phyloP scores from a whole-genome alignment of 2,888 invertebrate genomes.

The Halocaridina rubra region DNA sequence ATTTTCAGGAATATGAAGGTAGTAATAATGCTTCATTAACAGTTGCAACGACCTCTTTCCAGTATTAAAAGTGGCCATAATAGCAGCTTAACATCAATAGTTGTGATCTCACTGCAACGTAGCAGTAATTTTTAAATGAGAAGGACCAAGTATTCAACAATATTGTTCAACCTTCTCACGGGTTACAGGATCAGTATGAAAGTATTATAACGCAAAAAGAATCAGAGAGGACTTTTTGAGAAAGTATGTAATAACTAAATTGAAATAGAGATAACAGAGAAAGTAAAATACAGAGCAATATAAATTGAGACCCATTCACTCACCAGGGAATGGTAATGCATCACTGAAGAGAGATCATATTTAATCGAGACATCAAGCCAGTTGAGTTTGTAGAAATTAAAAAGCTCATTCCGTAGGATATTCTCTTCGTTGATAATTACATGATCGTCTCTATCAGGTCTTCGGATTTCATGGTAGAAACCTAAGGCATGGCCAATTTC shows the following conservation, averaged over 20 bases:
- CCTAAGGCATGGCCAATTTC: slow-evolving; percentile 60
- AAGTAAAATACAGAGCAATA: background rate
- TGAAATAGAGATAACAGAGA: background rate
- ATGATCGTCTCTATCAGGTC: slow-evolving; percentile 57
- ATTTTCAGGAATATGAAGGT: too few relatives aligned
- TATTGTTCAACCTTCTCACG: too few relatives aligned
- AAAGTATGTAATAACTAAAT: background rate
- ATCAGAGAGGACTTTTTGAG: background rate
- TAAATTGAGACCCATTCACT: background rate
- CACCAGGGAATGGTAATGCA: slow-evolving; percentile 61
- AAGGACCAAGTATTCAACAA: too few relatives aligned
- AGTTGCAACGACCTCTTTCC: too few relatives aligned
- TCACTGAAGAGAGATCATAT: slow-evolving; percentile 61
- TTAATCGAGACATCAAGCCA: slow-evolving; percentile 49
- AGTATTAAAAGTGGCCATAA: too few relatives aligned
- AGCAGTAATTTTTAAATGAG: too few relatives aligned
- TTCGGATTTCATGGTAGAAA: slow-evolving; percentile 61
- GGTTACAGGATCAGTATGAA: too few relatives aligned
- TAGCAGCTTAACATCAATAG: too few relatives aligned
- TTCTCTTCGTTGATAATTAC: slow-evolving; percentile 54
- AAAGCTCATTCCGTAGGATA: slow-evolving; percentile 46
- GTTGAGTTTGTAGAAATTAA: slow-evolving; percentile 57
- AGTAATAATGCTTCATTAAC: too few relatives aligned
- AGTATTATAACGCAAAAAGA: too few relatives aligned
- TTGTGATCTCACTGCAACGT: too few relatives aligned